A percentile compares a stretch with the other conserved stretches of the same genome.
phyloP scores from a whole-genome alignment of 2,888 invertebrate genomes.

The Empis livida region DNA sequence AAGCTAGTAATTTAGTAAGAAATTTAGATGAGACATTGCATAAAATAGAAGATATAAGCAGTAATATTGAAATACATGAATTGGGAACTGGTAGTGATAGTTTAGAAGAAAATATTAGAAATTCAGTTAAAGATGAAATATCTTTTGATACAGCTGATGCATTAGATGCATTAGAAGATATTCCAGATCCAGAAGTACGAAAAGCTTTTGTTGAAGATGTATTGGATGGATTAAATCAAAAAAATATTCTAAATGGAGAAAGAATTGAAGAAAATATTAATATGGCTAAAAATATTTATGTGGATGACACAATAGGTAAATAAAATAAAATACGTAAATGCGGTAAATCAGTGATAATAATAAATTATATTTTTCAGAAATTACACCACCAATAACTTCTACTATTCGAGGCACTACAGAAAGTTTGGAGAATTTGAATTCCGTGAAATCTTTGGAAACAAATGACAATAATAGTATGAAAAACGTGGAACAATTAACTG shows the following conservation, averaged over 20 bases:
- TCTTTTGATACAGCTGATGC: constrained; percentile 13
- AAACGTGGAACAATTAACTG: not conserved
- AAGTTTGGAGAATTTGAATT: too few species aligned
- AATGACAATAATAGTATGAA: not conserved
- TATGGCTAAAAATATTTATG: not conserved
- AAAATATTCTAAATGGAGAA: not conserved
- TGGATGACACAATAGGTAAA: not conserved
- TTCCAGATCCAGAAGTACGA: constrained; percentile 13
- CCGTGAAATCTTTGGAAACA: not conserved
- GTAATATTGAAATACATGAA: not conserved
- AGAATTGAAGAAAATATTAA: not conserved
- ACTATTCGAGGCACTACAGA: too few species aligned
- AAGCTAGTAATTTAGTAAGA: too few species aligned
- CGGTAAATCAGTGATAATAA: too few species aligned
- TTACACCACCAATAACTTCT: not conserved
- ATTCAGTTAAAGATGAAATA: constrained; percentile 22
- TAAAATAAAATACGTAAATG: too few species aligned
- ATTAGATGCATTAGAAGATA: constrained; percentile 11
- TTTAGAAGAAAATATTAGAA: constrained; percentile 23
- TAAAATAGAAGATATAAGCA: not conserved
- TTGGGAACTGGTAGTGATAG: constrained; percentile 1
- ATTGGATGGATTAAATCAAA: constrained; percentile 6
- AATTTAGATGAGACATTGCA: too few species aligned
- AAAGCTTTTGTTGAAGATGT: constrained; percentile 12
- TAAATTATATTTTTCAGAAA: too few species aligned